Evolutionary conservation across 2,797 vertebrate species (phyloP).

Genomic region (Gymnothorax reevesii): DNA sequence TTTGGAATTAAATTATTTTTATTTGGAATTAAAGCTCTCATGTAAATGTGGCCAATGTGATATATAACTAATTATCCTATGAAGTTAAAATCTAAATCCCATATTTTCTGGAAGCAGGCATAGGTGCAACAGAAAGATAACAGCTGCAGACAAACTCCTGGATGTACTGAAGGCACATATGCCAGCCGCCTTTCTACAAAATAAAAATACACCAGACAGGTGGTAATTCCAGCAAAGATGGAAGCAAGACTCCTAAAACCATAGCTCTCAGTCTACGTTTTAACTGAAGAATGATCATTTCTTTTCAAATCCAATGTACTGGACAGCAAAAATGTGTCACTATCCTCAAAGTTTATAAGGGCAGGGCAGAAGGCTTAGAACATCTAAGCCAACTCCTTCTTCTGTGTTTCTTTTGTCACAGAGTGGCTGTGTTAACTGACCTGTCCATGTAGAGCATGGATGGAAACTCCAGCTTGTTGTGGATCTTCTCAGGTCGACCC

Average conservation of each 20-base stretch:
- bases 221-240: no score
- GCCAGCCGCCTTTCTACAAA: background rate
- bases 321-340: no score
- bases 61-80: background rate
- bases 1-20: no score
- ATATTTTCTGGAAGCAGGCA: background rate
- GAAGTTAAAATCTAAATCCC: background rate
- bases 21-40: no score
- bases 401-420: background rate
- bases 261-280: no score
- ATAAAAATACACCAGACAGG: background rate
- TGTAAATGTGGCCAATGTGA: no score
- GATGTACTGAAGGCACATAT: background rate
- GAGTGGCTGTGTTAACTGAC: constrained; percentile 58
- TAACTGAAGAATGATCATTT: no score
- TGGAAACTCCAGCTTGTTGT: constrained; percentile 98
- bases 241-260: no score
- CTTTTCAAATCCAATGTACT: no score
- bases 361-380: no score
- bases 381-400: background rate
- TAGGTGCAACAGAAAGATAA: background rate
- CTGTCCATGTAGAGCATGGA: constrained; percentile 97
- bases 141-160: background rate
- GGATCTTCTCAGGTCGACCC: constrained; percentile 97
- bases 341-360: no score